Percentiles rank a stretch among this genome's conserved stretches.
phyloP scores from a whole-genome alignment of 2,797 vertebrate genomes.

The Podarcis lilfordi region DNA sequence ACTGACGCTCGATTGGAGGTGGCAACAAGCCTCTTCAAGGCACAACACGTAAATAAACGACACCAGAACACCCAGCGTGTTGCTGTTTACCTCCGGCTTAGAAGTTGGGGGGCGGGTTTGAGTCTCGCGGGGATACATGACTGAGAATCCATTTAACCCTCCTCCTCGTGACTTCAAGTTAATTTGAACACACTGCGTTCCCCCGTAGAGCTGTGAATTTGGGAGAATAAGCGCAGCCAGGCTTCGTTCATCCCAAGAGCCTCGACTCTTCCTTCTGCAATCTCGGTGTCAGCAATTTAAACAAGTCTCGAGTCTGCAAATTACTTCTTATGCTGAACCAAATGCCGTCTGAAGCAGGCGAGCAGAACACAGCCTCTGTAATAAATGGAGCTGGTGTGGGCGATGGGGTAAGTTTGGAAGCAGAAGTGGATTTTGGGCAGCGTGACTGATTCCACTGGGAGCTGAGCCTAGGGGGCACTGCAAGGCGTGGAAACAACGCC shows the following conservation, averaged over 20 bases:
- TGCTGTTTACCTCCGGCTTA: conserved; percentile 18
- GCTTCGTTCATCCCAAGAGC: conserved; percentile 5
- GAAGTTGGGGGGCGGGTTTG: too few relatives aligned
- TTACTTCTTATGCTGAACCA: conserved; percentile 50
- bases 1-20: neutral
- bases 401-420: conserved; percentile 57
- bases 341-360: conserved; percentile 22
- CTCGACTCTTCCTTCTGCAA: neutral
- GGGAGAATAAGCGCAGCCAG: conserved; percentile 39
- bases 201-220: conserved; percentile 47
- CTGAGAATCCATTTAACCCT: conserved; percentile 52
- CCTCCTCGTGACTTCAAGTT: conserved; percentile 22
- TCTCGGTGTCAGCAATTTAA: conserved; percentile 26
- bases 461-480: too few relatives aligned
- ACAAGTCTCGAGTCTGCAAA: conserved; percentile 40
- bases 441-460: too few relatives aligned
- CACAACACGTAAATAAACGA: conserved; percentile 30
- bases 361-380: conserved; percentile 43
- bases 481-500: too few relatives aligned
- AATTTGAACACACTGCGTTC: conserved; percentile 50
- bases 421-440: too few relatives aligned
- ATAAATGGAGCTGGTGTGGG: conserved; percentile 61
- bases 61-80: conserved; percentile 37
- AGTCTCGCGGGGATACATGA: conserved; percentile 44
- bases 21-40: conserved; percentile 36